Percentiles rank a stretch among this genome's conserved stretches.
phyloP scores from a whole-genome alignment of 2,888 invertebrate species.

The Macaria notata region DNA sequence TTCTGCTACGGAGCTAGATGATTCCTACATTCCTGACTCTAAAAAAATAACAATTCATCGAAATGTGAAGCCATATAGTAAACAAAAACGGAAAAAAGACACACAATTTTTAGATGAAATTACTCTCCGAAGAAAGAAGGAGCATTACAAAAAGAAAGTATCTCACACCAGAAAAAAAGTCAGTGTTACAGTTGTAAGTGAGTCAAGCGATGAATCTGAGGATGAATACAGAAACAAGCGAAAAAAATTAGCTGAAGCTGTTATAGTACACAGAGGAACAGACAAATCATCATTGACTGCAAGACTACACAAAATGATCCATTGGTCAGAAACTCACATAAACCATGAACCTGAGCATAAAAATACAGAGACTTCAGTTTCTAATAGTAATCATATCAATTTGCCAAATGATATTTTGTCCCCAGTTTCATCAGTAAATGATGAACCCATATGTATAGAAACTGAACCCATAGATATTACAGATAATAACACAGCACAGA shows the following conservation, averaged over 20 bases:
- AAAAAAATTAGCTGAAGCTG: constrained; percentile 79
- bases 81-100: constrained; percentile 53
- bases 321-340: constrained; percentile 41
- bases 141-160: constrained; percentile 49
- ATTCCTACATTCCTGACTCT: constrained; percentile 37
- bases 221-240: constrained; percentile 72
- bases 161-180: constrained; percentile 50
- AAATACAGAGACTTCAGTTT: constrained; percentile 27
- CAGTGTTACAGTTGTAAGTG: constrained; percentile 47
- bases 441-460: constrained; percentile 28
- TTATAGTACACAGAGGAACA: constrained; percentile 62
- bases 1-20: constrained; percentile 59
- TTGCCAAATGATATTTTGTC: constrained; percentile 23
- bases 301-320: constrained; percentile 68
- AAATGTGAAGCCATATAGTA: constrained; percentile 46
- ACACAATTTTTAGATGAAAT: constrained; percentile 31
- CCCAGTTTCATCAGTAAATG: constrained; percentile 32
- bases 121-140: constrained; percentile 40
- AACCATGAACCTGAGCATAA: constrained; percentile 32
- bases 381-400: constrained; percentile 14
- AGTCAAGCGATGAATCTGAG: constrained; percentile 71
- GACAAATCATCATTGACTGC: constrained; percentile 67
- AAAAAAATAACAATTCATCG: constrained; percentile 40
- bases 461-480: constrained; percentile 25
- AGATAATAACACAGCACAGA: constrained; percentile 21